A percentile compares a stretch with the other conserved stretches of the same genome.
phyloP scores from a whole-genome alignment of 2,888 invertebrate genomes.

The Ephialtes manifestator region DNA sequence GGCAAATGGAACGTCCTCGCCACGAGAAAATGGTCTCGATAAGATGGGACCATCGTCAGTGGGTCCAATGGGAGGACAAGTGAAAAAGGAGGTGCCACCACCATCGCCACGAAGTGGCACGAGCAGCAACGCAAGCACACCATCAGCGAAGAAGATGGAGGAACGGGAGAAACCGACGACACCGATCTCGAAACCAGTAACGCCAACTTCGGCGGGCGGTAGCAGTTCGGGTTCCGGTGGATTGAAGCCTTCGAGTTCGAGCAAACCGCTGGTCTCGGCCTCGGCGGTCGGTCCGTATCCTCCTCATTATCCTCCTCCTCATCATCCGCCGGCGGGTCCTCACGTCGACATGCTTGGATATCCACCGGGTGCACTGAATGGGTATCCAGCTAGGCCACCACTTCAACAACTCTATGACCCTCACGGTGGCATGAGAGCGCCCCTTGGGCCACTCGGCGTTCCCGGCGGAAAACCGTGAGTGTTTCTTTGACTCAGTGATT shows the following conservation, averaged over 20 bases:
- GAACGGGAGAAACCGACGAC: slow-evolving; percentile 94
- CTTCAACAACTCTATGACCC: slow-evolving; percentile 90
- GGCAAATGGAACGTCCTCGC: slow-evolving; percentile 95
- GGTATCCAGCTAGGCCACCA: slow-evolving; percentile 89
- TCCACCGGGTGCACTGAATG: slow-evolving; percentile 89
- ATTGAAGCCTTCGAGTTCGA: slow-evolving; percentile 86
- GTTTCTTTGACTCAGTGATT: slow-evolving; percentile 65
- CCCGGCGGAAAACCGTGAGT: slow-evolving; percentile 96
- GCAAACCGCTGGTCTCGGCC: slow-evolving; percentile 86
- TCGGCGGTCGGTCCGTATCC: slow-evolving; percentile 84
- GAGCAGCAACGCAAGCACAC: slow-evolving; percentile 96
- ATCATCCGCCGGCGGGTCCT: slow-evolving; percentile 85
- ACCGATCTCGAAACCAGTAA: slow-evolving; percentile 96
- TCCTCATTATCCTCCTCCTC: slow-evolving; percentile 85
- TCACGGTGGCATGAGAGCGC: slow-evolving; percentile 90
- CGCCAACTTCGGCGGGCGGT: slow-evolving; percentile 91
- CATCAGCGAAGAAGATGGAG: slow-evolving; percentile 94
- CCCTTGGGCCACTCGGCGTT: slow-evolving; percentile 89
- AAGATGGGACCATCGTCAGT: slow-evolving; percentile 88
- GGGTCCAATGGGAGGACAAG: slow-evolving; percentile 79
- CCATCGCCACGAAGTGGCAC: slow-evolving; percentile 90
- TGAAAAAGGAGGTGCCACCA: slow-evolving; percentile 89
- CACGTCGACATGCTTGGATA: slow-evolving; percentile 86
- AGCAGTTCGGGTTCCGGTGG: slow-evolving; percentile 86
- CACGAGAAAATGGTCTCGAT: slow-evolving; percentile 94